Percentiles rank a stretch among this genome's conserved stretches.
These are phyloP conservation scores for Pocillopora grandis DNA, from an alignment of 92 coral and sea anemone species.

Conservation along the genomic window DNA sequence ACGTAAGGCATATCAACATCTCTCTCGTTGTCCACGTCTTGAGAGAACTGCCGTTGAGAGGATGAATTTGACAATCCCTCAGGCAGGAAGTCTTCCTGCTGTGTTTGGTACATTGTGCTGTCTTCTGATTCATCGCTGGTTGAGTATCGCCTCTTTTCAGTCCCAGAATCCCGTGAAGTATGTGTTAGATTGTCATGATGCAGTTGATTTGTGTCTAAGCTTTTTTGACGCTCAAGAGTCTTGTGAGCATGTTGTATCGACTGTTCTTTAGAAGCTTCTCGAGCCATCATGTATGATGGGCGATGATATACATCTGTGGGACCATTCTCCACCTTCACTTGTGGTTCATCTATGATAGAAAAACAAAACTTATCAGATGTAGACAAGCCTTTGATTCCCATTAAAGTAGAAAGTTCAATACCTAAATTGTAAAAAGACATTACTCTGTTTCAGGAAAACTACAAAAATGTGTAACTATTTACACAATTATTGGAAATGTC, in stretches of 20 bases:
- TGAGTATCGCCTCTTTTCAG: constrained; percentile 45
- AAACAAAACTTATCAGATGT: not conserved
- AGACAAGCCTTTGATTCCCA: no score
- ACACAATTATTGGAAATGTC: no score
- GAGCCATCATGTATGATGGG: constrained; percentile 34
- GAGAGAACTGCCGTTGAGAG: constrained; percentile 33
- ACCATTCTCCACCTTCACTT: constrained; percentile 3
- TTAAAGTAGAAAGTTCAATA: no score
- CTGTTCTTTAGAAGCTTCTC: not conserved
- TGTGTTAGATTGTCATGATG: constrained; percentile 9
- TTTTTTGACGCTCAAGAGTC: not conserved
- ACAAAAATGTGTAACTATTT: no score
- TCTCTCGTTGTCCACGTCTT: constrained; percentile 52
- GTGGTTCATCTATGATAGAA: constrained; percentile 22
- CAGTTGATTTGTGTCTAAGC: constrained; percentile 13
- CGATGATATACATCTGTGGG: not conserved
- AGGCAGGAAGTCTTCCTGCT: constrained; percentile 2
- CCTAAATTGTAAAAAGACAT: no score
- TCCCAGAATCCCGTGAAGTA: constrained; percentile 29
- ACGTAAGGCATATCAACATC: constrained; percentile 82
- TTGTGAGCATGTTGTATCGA: not conserved
- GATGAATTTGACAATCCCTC: constrained; percentile 13
- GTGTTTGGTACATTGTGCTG: constrained; percentile 18
- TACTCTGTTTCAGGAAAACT: no score
- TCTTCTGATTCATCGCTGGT: constrained; percentile 46